Evolutionary conservation across 2,888 invertebrate genomes (phyloP).

Genomic region (Allophyes oxyacanthae): DNA sequence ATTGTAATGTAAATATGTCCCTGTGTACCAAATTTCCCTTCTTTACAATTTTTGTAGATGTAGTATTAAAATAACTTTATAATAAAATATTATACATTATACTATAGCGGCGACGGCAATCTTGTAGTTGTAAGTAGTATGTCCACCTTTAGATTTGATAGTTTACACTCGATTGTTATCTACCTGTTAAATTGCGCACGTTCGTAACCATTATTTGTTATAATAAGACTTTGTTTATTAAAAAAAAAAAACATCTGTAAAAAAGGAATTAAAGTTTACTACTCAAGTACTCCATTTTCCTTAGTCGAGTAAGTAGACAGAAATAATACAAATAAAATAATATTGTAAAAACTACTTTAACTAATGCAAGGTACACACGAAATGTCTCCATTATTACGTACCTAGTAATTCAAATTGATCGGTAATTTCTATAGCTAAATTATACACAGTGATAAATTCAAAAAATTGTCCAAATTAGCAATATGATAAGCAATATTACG

Average conservation of each 20-base stretch:
- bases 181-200: conserved; percentile 87
- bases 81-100: conserved; percentile 44
- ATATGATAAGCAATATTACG: conserved; percentile 56
- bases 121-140: conserved; percentile 27
- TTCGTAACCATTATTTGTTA: conserved; percentile 4
- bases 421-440: conserved; percentile 32
- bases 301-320: conserved; percentile 14
- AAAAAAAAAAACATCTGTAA: conserved; percentile 2
- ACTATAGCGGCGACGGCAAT: conserved; percentile 22
- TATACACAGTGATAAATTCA: conserved; percentile 49
- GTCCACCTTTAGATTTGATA: conserved; percentile 44
- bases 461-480: conserved; percentile 56
- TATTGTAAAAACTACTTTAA: conserved; percentile 34
- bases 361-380: conserved; percentile 40
- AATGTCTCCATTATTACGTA: conserved; percentile 32
- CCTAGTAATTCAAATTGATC: conserved; percentile 29
- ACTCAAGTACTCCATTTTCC: conserved; percentile 24
- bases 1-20: conserved; percentile 83
- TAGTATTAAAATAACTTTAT: conserved; percentile 64
- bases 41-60: conserved; percentile 87
- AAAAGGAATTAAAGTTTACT: conserved; percentile 11
- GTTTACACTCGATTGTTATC: conserved; percentile 63
- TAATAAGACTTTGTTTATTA: background rate
- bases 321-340: conserved; percentile 68
- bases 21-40: conserved; percentile 87